Evolutionary conservation across 2,888 invertebrate genomes (phyloP).

Genomic region (Invenusta paracnida): DNA sequence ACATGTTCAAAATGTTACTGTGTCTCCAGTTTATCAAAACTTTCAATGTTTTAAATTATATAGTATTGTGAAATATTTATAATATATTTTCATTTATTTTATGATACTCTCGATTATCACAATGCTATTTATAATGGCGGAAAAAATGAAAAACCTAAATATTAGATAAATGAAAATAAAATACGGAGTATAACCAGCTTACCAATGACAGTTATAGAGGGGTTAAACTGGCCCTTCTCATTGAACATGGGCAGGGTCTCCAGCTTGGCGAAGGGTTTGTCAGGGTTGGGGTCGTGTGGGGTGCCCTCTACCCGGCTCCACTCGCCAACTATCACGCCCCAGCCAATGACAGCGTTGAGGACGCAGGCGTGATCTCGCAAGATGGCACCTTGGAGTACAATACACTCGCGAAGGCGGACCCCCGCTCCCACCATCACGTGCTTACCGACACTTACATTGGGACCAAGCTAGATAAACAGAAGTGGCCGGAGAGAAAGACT

Average conservation of each 20-base stretch:
- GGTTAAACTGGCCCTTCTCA: slow-evolving; percentile 83
- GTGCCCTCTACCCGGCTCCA: slow-evolving; percentile 79
- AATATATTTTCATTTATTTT: too few species aligned
- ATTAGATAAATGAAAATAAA: too few species aligned
- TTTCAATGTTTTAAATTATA: too few species aligned
- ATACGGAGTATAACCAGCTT: too few species aligned
- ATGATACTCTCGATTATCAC: too few species aligned
- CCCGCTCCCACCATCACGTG: slow-evolving; percentile 80
- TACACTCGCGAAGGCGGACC: slow-evolving; percentile 83
- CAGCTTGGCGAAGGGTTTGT: slow-evolving; percentile 97
- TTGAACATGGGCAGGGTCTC: slow-evolving; percentile 90
- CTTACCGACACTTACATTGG: slow-evolving; percentile 92
- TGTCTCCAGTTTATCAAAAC: too few species aligned
- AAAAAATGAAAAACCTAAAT: too few species aligned
- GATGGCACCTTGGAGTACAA: slow-evolving; percentile 78
- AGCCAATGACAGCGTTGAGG: slow-evolving; percentile 72
- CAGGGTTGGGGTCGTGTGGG: slow-evolving; percentile 93
- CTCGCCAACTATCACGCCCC: slow-evolving; percentile 76
- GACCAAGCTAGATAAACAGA: too few species aligned
- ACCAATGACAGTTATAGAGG: slow-evolving; percentile 94
- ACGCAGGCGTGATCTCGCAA: slow-evolving; percentile 76
- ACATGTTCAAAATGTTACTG: too few species aligned
- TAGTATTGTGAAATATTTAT: too few species aligned
- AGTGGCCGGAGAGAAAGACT: too few species aligned
- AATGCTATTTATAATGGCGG: too few species aligned